A percentile compares a stretch with the other conserved stretches of the same genome.
These are phyloP conservation scores for Sialis lutaria DNA, from an alignment of 2,888 invertebrate species.

Conservation along the genomic window DNA sequence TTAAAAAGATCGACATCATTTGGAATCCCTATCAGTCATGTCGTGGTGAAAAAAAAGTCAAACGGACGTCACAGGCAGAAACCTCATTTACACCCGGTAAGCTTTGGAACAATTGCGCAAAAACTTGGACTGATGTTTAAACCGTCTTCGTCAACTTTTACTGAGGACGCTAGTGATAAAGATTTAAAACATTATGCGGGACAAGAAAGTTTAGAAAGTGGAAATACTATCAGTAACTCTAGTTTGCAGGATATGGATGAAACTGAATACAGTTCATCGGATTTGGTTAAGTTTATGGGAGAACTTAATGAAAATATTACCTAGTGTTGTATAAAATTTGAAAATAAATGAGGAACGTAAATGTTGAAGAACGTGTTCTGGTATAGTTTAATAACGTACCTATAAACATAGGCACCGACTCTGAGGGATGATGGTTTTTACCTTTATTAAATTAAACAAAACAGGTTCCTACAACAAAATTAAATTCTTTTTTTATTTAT, in stretches of 20 bases:
- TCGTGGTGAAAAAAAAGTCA: conserved; percentile 1
- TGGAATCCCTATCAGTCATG: not conserved
- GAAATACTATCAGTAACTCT: conserved; percentile 51
- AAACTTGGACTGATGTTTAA: conserved; percentile 1
- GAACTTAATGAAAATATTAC: conserved; percentile 34
- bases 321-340: conserved; percentile 1
- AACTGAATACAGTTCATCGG: conserved; percentile 45
- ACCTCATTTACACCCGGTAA: not conserved
- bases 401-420: no score
- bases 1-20: not conserved
- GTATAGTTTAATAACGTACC: no score
- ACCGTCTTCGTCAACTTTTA: not conserved
- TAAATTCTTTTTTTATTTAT: no score
- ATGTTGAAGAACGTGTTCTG: no score
- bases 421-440: no score
- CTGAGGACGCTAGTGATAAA: not conserved
- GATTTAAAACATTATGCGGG: not conserved
- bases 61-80: not conserved
- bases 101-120: conserved; percentile 1
- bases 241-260: conserved; percentile 55
- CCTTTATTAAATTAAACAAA: no score
- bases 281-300: conserved; percentile 50
- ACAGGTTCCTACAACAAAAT: no score
- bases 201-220: conserved; percentile 8
- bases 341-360: no score